Evolutionary conservation across 92 coral and sea anemone genomes (phyloP), one percentile per base, ranked within the genome.

Genomic region (Porites rus): DNA sequence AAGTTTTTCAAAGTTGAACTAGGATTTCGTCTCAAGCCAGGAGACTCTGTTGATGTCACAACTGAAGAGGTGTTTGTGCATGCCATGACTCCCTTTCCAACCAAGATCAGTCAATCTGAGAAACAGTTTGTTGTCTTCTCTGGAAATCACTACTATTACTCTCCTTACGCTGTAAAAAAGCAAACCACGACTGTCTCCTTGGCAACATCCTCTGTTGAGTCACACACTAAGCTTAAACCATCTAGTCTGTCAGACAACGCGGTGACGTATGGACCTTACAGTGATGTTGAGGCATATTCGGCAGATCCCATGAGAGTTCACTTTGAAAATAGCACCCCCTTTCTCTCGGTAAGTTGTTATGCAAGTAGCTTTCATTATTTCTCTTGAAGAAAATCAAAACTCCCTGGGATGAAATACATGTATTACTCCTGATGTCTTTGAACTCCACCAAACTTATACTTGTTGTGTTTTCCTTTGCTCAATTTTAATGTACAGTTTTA

Each of bases 281-380:
- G 86, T 84, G 93, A 97, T 88, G 90, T 89, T 1, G 94, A 82
- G 66, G 87, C 99, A 4, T 91, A 91, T 77, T 89, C 95, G 52
- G 86, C 78, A 46, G 92, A 90, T 72, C 87, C 92, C 3, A 95
- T 97, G 99, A 95, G 91, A 70, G 88, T 97, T 31, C 99, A 97
- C 79, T 97, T 93, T 90, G 99, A 97, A 66, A 97, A 97, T 82
- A 97, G 92, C 86, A 91, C 99, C 19, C 99, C 99, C 53, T 97
- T 97, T 88, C 90, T 97, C 59, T 88, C 96, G 51, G 99, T 96
- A 92, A 88, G 98, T 92, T 51, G 10, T 38, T 38, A 38, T 4
- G 46, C 6, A 38, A 0, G 46, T 38, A 38, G 7, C 46, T 38
- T 38, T 38, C 46, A 38, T 38, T 38, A 38, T 38, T 38, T 38